Evolutionary conservation across 2,888 invertebrate species (phyloP).

Genomic region (Lasioglossum oenotherae): DNA sequence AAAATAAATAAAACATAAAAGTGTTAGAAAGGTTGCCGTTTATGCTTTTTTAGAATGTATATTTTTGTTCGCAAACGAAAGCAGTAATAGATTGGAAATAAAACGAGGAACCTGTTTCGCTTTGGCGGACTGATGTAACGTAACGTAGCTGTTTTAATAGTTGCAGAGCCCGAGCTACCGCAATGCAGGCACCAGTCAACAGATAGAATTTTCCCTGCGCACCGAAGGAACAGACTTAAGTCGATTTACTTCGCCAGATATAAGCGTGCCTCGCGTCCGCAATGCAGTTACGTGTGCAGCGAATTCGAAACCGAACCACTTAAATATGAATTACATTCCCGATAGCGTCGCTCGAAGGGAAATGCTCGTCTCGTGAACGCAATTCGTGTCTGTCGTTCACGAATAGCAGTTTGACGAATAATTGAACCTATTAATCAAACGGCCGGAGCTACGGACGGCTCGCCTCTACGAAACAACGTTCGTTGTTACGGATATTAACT

Average conservation of each 20-base stretch:
- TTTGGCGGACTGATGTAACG: conserved; percentile 19
- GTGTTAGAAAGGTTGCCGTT: not conserved
- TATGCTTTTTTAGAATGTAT: not conserved
- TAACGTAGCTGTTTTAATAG: conserved; percentile 24
- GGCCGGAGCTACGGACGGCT: not conserved
- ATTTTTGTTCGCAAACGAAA: not conserved
- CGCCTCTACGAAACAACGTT: not conserved
- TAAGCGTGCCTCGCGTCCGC: conserved; percentile 56
- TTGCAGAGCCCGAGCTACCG: conserved; percentile 41
- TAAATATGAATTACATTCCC: not conserved
- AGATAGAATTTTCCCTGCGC: conserved; percentile 56
- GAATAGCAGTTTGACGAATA: not conserved
- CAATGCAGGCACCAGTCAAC: conserved; percentile 69
- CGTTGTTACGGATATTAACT: not conserved
- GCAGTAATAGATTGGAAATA: not conserved
- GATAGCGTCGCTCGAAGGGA: not conserved
- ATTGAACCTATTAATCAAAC: conserved; percentile 4
- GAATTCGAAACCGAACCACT: conserved; percentile 17
- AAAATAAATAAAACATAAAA: no score
- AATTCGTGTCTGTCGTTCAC: not conserved
- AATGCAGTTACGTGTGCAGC: conserved; percentile 63
- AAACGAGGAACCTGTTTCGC: not conserved
- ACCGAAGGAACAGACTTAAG: conserved; percentile 52
- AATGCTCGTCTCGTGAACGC: not conserved
- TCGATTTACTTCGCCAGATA: conserved; percentile 56